Conservation (phyloP, 2,888 invertebrate species). For the Venustoraphidia nigricollis region DNA sequence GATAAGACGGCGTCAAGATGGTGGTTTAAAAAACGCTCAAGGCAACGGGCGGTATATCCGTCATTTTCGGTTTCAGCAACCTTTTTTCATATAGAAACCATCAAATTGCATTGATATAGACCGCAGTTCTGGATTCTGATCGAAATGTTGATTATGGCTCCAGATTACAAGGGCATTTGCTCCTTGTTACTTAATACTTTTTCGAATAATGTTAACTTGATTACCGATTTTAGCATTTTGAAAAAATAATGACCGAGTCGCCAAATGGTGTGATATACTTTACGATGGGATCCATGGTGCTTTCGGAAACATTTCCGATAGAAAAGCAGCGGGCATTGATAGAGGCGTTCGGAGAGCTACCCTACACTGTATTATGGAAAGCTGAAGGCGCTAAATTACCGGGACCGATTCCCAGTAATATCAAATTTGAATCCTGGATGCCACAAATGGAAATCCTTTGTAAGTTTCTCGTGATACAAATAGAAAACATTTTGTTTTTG, state of each 20-base stretch:
- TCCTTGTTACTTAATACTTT: neutral
- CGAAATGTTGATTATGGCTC: too few species aligned
- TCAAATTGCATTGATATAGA: too few species aligned
- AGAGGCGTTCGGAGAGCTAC: conserved; percentile 31
- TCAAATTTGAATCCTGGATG: conserved; percentile 36
- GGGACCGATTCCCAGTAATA: conserved; percentile 30
- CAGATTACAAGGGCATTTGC: too few species aligned
- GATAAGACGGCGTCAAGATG: too few species aligned
- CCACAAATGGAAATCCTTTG: conserved; percentile 37
- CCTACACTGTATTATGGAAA: conserved; percentile 38
- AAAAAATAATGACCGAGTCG: conserved; percentile 16
- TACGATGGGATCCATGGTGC: conserved; percentile 42
- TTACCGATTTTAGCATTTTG: conserved; percentile 13
- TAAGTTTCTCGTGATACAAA: conserved; percentile 20
- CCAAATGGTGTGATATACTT: conserved; percentile 33
- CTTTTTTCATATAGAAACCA: too few species aligned
- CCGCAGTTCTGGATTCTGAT: too few species aligned
- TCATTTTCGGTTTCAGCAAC: too few species aligned
- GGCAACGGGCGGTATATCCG: too few species aligned
- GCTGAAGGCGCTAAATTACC: conserved; percentile 33
- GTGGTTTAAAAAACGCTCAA: too few species aligned
- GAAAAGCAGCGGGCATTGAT: conserved; percentile 32
- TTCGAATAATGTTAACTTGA: neutral
- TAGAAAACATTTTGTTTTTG: too few species aligned
- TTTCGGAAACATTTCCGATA: conserved; percentile 35